These are phyloP conservation scores for Myocastor coypus DNA, from an alignment of 2,113 vertebrate species.

Conservation along the genomic window DNA sequence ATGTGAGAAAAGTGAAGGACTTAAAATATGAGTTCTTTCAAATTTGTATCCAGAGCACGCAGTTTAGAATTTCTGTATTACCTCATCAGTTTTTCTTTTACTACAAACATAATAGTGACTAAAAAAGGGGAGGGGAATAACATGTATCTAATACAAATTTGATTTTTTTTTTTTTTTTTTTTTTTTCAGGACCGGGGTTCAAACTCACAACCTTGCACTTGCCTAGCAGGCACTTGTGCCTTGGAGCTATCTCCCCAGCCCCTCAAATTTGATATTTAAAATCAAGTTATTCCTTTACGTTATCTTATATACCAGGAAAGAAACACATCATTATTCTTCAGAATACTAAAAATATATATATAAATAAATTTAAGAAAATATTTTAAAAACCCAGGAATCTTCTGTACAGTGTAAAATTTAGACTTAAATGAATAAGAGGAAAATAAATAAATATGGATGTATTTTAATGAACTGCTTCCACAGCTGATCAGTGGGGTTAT, in stretches of 20 bases:
- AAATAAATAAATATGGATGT: slow-evolving; percentile 59
- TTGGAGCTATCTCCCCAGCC: too few species aligned
- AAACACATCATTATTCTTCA: slow-evolving; percentile 25
- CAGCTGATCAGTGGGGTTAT: background rate
- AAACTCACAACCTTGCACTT: too few species aligned
- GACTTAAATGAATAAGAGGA: slow-evolving; percentile 27
- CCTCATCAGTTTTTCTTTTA: slow-evolving; percentile 82
- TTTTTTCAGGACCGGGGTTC: too few species aligned
- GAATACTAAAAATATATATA: background rate
- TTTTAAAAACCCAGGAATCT: background rate
- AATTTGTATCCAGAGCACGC: slow-evolving; percentile 84
- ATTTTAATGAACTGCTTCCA: slow-evolving; percentile 9
- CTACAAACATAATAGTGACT: slow-evolving; percentile 85
- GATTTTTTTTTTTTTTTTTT: too few species aligned
- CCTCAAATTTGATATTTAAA: too few species aligned
- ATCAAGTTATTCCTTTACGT: slow-evolving; percentile 39
- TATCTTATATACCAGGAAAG: slow-evolving; percentile 24
- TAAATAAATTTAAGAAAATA: background rate
- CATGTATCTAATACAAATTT: slow-evolving; percentile 84
- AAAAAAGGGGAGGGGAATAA: slow-evolving; percentile 75
- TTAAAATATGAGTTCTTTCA: too few species aligned
- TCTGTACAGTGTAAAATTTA: slow-evolving; percentile 63
- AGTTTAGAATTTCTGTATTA: slow-evolving; percentile 83
- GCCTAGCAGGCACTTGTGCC: too few species aligned
- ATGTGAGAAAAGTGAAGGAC: slow-evolving; percentile 18